phyloP scores from a whole-genome alignment of 2,797 vertebrate genomes.

The Acipenser ruthenus region DNA sequence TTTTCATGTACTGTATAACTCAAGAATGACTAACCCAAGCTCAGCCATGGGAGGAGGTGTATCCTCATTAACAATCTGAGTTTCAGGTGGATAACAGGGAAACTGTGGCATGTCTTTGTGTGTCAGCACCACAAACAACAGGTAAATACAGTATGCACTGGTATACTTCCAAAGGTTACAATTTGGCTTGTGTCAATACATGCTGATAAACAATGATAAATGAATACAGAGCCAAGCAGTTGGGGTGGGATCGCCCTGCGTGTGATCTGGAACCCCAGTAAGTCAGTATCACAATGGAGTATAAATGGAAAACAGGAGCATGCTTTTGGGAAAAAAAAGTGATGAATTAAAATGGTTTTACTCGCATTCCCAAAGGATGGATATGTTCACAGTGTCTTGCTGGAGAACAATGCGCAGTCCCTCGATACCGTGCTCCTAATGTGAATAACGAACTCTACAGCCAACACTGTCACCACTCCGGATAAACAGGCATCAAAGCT shows the following conservation, averaged over 20 bases:
- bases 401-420: background rate
- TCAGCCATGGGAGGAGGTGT: too few relatives aligned
- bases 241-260: constrained; percentile 25
- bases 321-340: constrained; percentile 9
- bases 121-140: constrained; percentile 7
- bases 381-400: background rate
- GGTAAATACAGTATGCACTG: constrained; percentile 18
- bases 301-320: constrained; percentile 6
- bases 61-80: too few relatives aligned
- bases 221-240: constrained; percentile 31
- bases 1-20: too few relatives aligned
- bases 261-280: constrained; percentile 15
- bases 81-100: background rate
- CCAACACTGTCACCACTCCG: too few relatives aligned
- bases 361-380: background rate
- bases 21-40: too few relatives aligned
- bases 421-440: too few relatives aligned
- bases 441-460: too few relatives aligned
- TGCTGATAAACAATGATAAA: constrained; percentile 13
- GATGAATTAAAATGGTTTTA: background rate
- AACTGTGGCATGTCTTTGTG: background rate
- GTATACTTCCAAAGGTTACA: constrained; percentile 24
- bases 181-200: constrained; percentile 6
- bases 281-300: constrained; percentile 27
- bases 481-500: too few relatives aligned